phyloP scores from a whole-genome alignment of 2,888 invertebrate genomes.

The Tuberolachnus salignus region DNA sequence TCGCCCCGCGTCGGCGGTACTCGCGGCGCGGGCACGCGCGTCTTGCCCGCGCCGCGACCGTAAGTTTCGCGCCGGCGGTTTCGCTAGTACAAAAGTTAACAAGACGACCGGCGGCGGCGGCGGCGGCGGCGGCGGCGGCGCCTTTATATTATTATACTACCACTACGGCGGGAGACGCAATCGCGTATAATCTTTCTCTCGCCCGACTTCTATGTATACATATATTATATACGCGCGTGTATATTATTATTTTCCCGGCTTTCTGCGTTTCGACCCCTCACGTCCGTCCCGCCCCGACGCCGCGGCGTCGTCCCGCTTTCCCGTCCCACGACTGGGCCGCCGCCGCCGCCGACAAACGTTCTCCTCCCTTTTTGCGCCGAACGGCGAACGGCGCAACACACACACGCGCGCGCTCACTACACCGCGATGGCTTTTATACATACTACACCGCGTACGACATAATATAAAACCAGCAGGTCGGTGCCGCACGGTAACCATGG shows the following conservation, averaged over 20 bases:
- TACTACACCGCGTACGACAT: slow-evolving; percentile 9
- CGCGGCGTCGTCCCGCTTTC: not conserved
- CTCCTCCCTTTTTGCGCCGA: slow-evolving; percentile 50
- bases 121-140: slow-evolving; percentile 10
- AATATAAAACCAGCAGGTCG: slow-evolving; percentile 55
- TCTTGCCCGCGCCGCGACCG: not conserved
- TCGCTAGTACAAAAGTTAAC: slow-evolving; percentile 36
- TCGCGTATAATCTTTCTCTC: slow-evolving; percentile 38
- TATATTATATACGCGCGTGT: not conserved
- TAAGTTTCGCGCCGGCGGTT: slow-evolving; percentile 8
- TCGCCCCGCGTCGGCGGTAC: not conserved
- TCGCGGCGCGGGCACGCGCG: not conserved
- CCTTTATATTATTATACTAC: not conserved
- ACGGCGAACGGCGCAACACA: slow-evolving; percentile 6
- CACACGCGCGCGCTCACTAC: not conserved
- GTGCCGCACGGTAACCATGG: slow-evolving; percentile 34
- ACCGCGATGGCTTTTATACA: slow-evolving; percentile 9
- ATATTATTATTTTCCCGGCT: not conserved
- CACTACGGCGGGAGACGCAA: slow-evolving; percentile 34
- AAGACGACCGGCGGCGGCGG: slow-evolving; percentile 28
- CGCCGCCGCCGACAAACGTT: slow-evolving; percentile 32
- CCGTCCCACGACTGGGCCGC: not conserved
- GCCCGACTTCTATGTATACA: not conserved
- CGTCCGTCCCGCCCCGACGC: not conserved
- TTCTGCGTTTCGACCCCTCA: not conserved